Percentiles rank a stretch among this genome's conserved stretches.
These are phyloP conservation scores for Drosophila limbata DNA, from an alignment of 2,888 invertebrate species.

Conservation along the genomic window DNA sequence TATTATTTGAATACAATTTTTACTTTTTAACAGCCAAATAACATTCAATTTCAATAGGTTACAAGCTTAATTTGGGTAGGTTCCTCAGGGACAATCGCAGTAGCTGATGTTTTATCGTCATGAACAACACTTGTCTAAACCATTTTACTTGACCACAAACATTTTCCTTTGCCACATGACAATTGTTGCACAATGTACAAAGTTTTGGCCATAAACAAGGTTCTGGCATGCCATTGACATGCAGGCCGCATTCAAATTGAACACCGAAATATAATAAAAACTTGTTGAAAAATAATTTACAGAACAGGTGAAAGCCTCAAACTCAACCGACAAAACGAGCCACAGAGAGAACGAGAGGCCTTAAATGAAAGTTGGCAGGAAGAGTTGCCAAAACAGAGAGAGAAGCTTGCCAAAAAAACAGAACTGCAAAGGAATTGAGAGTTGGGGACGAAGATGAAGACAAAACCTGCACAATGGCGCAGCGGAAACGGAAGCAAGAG, in stretches of 20 bases:
- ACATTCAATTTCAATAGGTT: neutral
- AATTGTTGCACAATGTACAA: slow-evolving; percentile 24
- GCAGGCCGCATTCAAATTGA: slow-evolving; percentile 46
- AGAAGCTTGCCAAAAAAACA: slow-evolving; percentile 47
- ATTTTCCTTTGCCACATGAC: slow-evolving; percentile 26
- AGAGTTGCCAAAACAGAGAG: slow-evolving; percentile 35
- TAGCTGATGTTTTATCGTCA: slow-evolving; percentile 4
- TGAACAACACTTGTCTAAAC: slow-evolving; percentile 1
- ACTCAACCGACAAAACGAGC: slow-evolving; percentile 23
- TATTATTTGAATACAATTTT: too few relatives aligned
- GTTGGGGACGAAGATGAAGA: slow-evolving; percentile 27
- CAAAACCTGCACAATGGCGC: slow-evolving; percentile 75
- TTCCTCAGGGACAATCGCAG: neutral
- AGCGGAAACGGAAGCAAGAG: slow-evolving; percentile 80
- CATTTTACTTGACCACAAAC: slow-evolving; percentile 28
- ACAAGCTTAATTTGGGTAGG: neutral
- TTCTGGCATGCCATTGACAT: slow-evolving; percentile 35
- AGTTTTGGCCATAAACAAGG: slow-evolving; percentile 14
- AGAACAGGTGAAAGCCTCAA: slow-evolving; percentile 23
- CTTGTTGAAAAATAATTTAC: slow-evolving; percentile 55
- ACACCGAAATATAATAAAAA: slow-evolving; percentile 43
- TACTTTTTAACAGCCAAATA: too few relatives aligned
- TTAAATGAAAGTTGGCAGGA: slow-evolving; percentile 32
- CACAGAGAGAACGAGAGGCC: neutral
- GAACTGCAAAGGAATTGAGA: neutral